Evolutionary conservation across 2,888 invertebrate species (phyloP).

Genomic region (Apomyelois bistriatella): DNA sequence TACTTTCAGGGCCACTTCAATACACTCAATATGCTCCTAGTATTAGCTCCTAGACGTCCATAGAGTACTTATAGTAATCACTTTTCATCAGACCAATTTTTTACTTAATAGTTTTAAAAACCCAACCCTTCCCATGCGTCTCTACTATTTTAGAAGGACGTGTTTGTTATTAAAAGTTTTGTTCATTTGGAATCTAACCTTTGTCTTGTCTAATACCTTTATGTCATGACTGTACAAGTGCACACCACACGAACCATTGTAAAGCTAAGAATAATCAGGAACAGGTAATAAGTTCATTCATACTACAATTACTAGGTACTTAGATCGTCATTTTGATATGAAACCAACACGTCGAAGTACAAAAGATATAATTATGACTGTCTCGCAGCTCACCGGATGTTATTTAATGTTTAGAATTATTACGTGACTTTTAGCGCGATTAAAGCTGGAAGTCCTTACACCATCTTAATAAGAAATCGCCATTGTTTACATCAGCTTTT

Average conservation of each 20-base stretch:
- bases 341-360: not conserved
- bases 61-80: no score
- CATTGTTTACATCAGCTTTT: not conserved
- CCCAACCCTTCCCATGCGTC: no score
- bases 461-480: constrained; percentile 5
- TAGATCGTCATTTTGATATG: not conserved
- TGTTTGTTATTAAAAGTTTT: no score
- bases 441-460: not conserved
- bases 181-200: not conserved
- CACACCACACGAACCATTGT: not conserved
- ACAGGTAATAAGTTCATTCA: constrained; percentile 1
- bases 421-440: constrained; percentile 1
- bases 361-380: constrained; percentile 8
- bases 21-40: no score
- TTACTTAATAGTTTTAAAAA: no score
- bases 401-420: not conserved
- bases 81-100: no score
- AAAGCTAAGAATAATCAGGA: not conserved
- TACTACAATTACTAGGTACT: not conserved
- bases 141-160: no score
- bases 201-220: no score
- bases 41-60: no score
- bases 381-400: not conserved
- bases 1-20: no score
- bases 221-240: no score